Conservation (phyloP, 2,797 vertebrate species). For the Aeoliscus strigatus region DNA sequence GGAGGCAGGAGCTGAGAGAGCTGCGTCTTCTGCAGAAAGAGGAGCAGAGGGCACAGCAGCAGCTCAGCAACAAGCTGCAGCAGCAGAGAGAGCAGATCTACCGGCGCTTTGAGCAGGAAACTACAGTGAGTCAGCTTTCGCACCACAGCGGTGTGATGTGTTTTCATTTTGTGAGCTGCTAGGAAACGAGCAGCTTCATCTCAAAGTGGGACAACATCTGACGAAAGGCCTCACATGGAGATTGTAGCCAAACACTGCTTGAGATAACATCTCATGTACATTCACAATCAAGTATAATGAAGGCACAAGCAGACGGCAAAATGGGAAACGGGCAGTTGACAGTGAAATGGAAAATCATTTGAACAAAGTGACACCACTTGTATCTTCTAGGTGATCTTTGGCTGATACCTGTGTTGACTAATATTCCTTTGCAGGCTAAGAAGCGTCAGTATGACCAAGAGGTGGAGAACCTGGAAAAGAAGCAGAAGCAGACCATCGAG, state of each 20-base stretch:
- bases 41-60: constrained; percentile 95
- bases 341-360: too few species aligned
- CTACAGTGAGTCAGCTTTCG: constrained; percentile 81
- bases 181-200: constrained; percentile 15
- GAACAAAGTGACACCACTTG: too few species aligned
- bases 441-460: constrained; percentile 97
- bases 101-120: constrained; percentile 96
- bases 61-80: constrained; percentile 92
- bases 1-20: constrained; percentile 93
- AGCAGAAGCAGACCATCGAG: constrained; percentile 98
- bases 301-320: too few species aligned
- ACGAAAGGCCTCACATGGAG: constrained; percentile 1
- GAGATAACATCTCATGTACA: neutral
- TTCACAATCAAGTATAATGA: too few species aligned
- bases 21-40: constrained; percentile 96
- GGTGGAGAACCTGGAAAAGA: constrained; percentile 95
- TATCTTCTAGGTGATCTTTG: too few species aligned
- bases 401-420: neutral
- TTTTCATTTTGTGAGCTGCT: constrained; percentile 4
- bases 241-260: neutral
- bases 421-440: constrained; percentile 71
- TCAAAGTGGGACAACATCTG: constrained; percentile 11
- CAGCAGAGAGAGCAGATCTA: constrained; percentile 94
- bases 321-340: too few species aligned
- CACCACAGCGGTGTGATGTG: constrained; percentile 1